phyloP scores from a whole-genome alignment of 2,797 vertebrate genomes.

The Aselliscus stoliczkanus region DNA sequence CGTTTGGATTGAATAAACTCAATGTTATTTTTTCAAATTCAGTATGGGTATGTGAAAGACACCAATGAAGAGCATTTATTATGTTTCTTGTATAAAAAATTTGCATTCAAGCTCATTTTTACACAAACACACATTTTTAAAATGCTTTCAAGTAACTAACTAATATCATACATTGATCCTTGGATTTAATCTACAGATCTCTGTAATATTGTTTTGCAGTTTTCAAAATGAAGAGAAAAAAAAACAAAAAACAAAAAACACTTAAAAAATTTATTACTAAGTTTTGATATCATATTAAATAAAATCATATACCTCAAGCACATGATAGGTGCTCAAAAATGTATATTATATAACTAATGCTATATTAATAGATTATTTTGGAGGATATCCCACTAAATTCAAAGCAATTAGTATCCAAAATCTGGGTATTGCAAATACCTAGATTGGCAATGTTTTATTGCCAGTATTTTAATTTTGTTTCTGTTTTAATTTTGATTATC shows the following conservation, averaged over 20 bases:
- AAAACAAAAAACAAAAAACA: no score
- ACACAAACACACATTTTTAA: neutral
- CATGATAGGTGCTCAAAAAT: neutral
- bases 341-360: neutral
- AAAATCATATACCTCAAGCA: neutral
- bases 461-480: no score
- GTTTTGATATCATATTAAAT: no score
- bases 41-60: neutral
- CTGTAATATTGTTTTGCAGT: no score
- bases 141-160: neutral
- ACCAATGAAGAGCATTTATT: neutral
- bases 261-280: no score
- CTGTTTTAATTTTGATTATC: neutral
- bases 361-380: neutral
- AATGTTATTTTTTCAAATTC: neutral
- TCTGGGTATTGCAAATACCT: neutral
- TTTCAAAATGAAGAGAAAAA: no score
- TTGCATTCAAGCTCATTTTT: neutral
- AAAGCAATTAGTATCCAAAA: neutral
- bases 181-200: no score
- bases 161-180: neutral
- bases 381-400: neutral
- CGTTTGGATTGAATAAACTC: no score
- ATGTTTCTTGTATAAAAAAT: neutral
- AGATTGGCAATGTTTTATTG: no score